Evolutionary conservation across 2,797 vertebrate genomes (phyloP).

Genomic region (Pangasius djambal): DNA sequence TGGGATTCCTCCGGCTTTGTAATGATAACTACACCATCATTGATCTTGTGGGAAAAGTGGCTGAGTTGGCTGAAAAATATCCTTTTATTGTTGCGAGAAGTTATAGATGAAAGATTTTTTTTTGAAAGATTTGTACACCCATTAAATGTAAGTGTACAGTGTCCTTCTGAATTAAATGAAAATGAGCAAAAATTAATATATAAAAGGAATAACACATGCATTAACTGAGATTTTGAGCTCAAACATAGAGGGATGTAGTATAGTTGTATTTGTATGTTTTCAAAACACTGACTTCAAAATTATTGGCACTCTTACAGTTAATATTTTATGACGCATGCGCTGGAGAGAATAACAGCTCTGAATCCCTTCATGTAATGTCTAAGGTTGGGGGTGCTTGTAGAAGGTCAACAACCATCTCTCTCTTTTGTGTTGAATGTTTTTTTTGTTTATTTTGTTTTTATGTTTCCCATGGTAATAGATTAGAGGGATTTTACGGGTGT

Average conservation of each 20-base stretch:
- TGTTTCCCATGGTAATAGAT: too few relatives aligned
- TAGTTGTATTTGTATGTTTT: not conserved
- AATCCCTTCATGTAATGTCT: not conserved
- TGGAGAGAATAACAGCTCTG: not conserved
- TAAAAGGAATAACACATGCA: not conserved
- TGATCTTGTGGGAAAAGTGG: slow-evolving; percentile 90
- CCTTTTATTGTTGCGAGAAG: slow-evolving; percentile 66
- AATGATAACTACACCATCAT: slow-evolving; percentile 87
- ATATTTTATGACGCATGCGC: not conserved
- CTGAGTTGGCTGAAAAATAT: slow-evolving; percentile 98
- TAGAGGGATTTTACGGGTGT: not conserved
- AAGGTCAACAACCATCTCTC: too few relatives aligned
- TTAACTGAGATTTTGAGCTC: not conserved
- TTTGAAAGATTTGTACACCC: not conserved
- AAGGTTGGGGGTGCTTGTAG: not conserved
- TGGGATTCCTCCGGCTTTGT: slow-evolving; percentile 86
- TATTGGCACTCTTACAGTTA: not conserved
- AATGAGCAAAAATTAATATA: not conserved
- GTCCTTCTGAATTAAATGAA: not conserved
- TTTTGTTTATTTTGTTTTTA: too few relatives aligned
- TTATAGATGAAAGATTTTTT: not conserved
- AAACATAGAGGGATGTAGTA: not conserved
- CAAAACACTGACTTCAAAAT: not conserved
- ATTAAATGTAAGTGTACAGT: not conserved
- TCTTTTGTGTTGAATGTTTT: too few relatives aligned